These are phyloP conservation scores for Sebastes iracundus DNA, from an alignment of 2,797 vertebrate species.

Conservation along the genomic window DNA sequence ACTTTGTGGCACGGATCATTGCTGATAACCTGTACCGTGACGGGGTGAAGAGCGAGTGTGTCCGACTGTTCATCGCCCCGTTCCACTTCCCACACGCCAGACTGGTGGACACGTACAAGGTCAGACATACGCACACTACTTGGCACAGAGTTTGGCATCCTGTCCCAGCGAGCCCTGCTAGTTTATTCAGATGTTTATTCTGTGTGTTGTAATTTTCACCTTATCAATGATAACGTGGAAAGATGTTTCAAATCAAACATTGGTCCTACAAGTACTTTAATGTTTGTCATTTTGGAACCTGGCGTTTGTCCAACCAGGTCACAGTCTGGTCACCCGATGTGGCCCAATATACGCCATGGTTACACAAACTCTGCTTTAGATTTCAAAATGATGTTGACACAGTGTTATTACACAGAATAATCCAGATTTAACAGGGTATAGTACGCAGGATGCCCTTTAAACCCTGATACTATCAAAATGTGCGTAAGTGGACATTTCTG, in stretches of 20 bases:
- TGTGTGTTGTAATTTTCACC: slow-evolving; percentile 28
- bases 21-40: slow-evolving; percentile 91
- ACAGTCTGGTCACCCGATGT: not conserved
- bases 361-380: slow-evolving; percentile 31
- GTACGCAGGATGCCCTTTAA: slow-evolving; percentile 23
- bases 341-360: slow-evolving; percentile 4
- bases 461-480: not conserved
- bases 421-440: slow-evolving; percentile 9
- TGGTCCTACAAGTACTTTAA: not conserved
- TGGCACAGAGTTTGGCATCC: not conserved
- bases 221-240: not conserved
- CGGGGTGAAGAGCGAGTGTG: slow-evolving; percentile 91
- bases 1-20: slow-evolving; percentile 91
- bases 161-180: slow-evolving; percentile 2
- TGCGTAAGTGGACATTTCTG: not conserved
- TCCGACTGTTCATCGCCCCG: slow-evolving; percentile 89
- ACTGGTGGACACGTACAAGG: slow-evolving; percentile 91
- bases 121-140: slow-evolving; percentile 54
- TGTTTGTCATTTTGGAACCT: slow-evolving; percentile 36
- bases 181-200: slow-evolving; percentile 31
- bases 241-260: slow-evolving; percentile 30
- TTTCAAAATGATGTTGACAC: slow-evolving; percentile 54
- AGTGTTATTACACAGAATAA: slow-evolving; percentile 17
- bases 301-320: slow-evolving; percentile 9
- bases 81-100: slow-evolving; percentile 92